These are phyloP conservation scores for Chaunax sp. DNA, from an alignment of 2,797 vertebrate species.

Conservation along the genomic window DNA sequence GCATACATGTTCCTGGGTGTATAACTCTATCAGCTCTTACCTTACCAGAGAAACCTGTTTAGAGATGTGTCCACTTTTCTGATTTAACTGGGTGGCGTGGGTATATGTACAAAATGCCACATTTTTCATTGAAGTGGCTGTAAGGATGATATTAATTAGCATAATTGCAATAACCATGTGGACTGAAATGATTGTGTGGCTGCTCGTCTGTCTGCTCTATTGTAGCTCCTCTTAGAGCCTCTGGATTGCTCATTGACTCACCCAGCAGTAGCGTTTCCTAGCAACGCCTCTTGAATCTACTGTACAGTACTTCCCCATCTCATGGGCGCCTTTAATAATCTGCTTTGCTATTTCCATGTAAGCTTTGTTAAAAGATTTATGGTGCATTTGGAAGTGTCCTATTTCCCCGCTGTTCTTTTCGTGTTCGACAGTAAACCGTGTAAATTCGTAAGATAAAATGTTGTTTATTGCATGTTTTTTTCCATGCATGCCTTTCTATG, in stretches of 20 bases:
- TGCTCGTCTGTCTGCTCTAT: slow-evolving; percentile 75
- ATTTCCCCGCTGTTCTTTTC: slow-evolving; percentile 32
- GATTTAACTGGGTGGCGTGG: slow-evolving; percentile 51
- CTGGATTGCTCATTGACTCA: slow-evolving; percentile 79
- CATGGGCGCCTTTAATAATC: slow-evolving; percentile 83
- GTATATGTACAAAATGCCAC: slow-evolving; percentile 37
- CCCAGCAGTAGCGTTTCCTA: slow-evolving; percentile 84
- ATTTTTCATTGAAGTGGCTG: slow-evolving; percentile 67
- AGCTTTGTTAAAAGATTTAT: slow-evolving; percentile 83
- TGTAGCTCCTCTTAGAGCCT: slow-evolving; percentile 75
- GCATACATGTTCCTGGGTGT: slow-evolving; percentile 4
- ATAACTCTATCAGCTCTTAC: slow-evolving; percentile 23
- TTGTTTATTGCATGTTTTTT: slow-evolving; percentile 38
- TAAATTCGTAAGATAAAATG: slow-evolving; percentile 28
- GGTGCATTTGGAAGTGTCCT: slow-evolving; percentile 70
- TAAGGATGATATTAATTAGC: slow-evolving; percentile 79
- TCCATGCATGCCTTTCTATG: slow-evolving; percentile 13
- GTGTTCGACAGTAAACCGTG: slow-evolving; percentile 25
- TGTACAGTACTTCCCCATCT: slow-evolving; percentile 79
- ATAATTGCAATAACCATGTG: slow-evolving; percentile 81
- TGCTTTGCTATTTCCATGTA: slow-evolving; percentile 75
- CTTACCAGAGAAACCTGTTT: slow-evolving; percentile 23
- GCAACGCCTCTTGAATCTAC: slow-evolving; percentile 82
- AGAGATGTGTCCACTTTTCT: slow-evolving; percentile 23
- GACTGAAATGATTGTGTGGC: slow-evolving; percentile 75